A percentile compares a stretch with the other conserved stretches of the same genome.
These are phyloP conservation scores for Trogon surrucura DNA, from an alignment of 2,113 vertebrate species.

Conservation along the genomic window DNA sequence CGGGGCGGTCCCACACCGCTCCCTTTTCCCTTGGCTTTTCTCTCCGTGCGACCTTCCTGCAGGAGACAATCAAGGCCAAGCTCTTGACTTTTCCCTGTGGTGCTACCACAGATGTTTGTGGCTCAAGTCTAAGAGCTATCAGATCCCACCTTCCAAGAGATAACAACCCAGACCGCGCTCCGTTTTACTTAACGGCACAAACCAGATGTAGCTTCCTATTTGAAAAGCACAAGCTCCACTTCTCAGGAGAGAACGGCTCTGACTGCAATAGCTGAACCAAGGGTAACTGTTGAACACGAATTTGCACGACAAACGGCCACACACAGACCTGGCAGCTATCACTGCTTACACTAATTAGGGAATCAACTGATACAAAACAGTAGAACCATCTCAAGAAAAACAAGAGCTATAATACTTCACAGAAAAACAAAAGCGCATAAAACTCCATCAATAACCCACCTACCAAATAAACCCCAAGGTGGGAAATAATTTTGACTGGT, in stretches of 20 bases:
- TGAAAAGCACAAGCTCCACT: background rate
- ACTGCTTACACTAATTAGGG: background rate
- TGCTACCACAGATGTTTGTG: background rate
- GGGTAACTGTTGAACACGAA: accelerated
- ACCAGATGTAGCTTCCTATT: background rate
- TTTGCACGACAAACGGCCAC: background rate
- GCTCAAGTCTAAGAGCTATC: background rate
- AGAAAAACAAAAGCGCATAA: background rate
- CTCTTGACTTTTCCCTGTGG: background rate
- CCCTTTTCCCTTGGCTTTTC: background rate
- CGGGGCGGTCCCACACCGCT: accelerated
- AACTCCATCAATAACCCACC: background rate
- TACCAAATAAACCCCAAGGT: background rate
- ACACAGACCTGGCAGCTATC: accelerated
- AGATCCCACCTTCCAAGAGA: background rate
- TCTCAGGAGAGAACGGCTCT: too few species aligned
- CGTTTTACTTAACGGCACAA: too few species aligned
- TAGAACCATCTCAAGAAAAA: background rate
- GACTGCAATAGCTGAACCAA: too few species aligned
- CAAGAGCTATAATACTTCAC: background rate
- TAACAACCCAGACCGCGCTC: background rate
- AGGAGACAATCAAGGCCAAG: background rate
- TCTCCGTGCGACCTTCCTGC: background rate
- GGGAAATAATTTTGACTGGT: background rate
- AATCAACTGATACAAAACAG: background rate